Percentiles rank a stretch among this genome's conserved stretches.
These are phyloP conservation scores for Cydia splendana DNA, from an alignment of 1,140 invertebrate species.

Conservation along the genomic window DNA sequence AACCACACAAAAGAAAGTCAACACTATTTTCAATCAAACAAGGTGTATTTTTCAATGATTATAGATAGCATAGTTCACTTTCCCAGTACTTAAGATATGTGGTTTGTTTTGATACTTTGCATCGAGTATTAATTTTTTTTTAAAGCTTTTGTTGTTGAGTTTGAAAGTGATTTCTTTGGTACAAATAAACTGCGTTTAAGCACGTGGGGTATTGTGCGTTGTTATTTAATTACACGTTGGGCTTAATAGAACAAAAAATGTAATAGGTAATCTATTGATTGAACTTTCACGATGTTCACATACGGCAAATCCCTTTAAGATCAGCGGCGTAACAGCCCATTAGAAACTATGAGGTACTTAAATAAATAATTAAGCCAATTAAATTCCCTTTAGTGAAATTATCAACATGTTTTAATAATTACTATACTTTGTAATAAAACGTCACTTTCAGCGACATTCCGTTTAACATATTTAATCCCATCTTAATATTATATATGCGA, in stretches of 20 bases:
- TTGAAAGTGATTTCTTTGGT: constrained; percentile 17
- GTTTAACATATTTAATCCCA: too few relatives aligned
- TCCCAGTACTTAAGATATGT: constrained; percentile 9
- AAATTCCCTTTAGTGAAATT: too few relatives aligned
- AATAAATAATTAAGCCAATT: too few relatives aligned
- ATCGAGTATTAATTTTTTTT: constrained; percentile 5
- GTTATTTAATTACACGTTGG: constrained; percentile 4
- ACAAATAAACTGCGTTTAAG: not conserved
- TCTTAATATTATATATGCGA: too few relatives aligned
- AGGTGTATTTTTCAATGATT: not conserved
- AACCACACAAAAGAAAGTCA: constrained; percentile 3
- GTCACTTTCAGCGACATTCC: too few relatives aligned
- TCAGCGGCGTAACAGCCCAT: too few relatives aligned
- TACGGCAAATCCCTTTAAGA: too few relatives aligned
- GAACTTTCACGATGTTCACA: not conserved
- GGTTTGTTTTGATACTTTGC: constrained; percentile 27
- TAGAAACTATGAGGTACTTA: too few relatives aligned
- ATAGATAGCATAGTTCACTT: constrained; percentile 23
- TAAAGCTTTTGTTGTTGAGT: constrained; percentile 2
- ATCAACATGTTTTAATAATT: too few relatives aligned
- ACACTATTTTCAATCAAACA: constrained; percentile 13
- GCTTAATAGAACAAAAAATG: not conserved
- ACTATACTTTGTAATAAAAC: too few relatives aligned
- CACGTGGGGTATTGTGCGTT: not conserved
- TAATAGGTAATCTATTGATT: not conserved